Evolutionary conservation across 2,888 invertebrate genomes (phyloP), one percentile per base, ranked within the genome.

Genomic region (Petrolisthes manimaculis): DNA sequence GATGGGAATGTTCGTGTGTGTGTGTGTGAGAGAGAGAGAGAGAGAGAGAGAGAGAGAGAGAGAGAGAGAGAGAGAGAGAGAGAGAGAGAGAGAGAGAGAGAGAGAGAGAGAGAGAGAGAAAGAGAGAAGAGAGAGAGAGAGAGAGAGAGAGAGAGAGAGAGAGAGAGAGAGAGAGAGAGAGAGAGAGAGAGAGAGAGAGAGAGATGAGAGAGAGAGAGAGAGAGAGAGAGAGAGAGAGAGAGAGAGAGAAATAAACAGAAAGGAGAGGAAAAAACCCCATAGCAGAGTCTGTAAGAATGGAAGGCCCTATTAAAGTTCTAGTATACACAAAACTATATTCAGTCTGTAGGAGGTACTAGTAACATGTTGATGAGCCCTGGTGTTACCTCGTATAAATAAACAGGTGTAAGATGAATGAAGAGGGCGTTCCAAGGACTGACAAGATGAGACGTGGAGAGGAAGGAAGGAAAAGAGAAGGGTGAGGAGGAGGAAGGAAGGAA

Each of bases 101-200:
- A 71, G 51, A 83, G 71, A 37, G 71, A 71, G 54, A 53, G 54
- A 67, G 54, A 53, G 69, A 2, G 82, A 82, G 82, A 82, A 24
- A 82, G 54, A 2, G 51, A 24, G 61, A 75, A 53, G 67, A 18
- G 53, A 18, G 14, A 9, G 61, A 75, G 53, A 67, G 71, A 83
- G 53, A 24, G 51, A 53, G 56, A 21, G 24, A 55, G 80, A 55
- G 21, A 12, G n/a, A n/a, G 55, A n/a, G 77, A 53, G n/a, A 61
- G 80, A 67, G 67, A 75, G 80, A 56, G 69, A 86, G 80, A 86
- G 80, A 79, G 85, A 85, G 55, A 55, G 54, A 86, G 55, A 37
- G 78, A 86, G 61, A 24, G 69, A 56, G 9, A 21, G 24, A 80
- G 69, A 78, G 55, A 53, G 56, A 53, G 84, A 84, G 84, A 74